Conservation (phyloP, 2,113 vertebrate species). For the Campylorhamphus procurvoides region DNA sequence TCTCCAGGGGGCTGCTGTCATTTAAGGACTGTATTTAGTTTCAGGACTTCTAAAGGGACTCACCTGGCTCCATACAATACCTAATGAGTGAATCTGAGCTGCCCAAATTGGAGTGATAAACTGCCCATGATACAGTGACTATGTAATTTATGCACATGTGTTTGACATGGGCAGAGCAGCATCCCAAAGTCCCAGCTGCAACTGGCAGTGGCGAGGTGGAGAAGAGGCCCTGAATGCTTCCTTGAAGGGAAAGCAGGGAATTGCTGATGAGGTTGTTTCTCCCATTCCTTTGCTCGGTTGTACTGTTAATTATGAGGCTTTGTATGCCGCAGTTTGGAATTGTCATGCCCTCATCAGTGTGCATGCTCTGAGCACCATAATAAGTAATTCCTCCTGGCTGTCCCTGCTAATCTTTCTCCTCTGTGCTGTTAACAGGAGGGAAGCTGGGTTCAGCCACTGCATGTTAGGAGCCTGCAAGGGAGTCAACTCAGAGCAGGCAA, state of each 20-base stretch:
- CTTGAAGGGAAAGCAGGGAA: neutral
- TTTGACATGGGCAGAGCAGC: neutral
- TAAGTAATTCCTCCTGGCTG: slow-evolving; percentile 44
- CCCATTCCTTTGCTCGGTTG: slow-evolving; percentile 7
- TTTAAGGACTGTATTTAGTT: neutral
- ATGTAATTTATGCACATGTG: neutral
- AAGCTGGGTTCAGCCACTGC: neutral
- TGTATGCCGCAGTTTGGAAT: neutral
- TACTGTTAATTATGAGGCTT: slow-evolving; percentile 35
- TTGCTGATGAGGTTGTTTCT: slow-evolving; percentile 26
- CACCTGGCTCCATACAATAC: neutral
- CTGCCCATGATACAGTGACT: neutral
- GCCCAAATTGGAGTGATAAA: neutral
- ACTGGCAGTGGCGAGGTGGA: neutral
- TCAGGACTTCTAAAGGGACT: neutral
- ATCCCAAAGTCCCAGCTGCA: neutral
- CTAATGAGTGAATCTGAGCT: neutral
- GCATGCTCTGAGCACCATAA: neutral
- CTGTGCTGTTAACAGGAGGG: neutral
- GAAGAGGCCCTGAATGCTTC: neutral
- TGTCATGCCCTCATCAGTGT: neutral
- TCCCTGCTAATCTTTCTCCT: slow-evolving; percentile 43
- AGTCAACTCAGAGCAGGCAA: neutral
- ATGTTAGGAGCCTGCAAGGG: neutral
- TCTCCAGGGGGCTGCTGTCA: neutral